These are phyloP conservation scores for Trachurus trachurus DNA, from an alignment of 2,797 vertebrate genomes.

Conservation along the genomic window DNA sequence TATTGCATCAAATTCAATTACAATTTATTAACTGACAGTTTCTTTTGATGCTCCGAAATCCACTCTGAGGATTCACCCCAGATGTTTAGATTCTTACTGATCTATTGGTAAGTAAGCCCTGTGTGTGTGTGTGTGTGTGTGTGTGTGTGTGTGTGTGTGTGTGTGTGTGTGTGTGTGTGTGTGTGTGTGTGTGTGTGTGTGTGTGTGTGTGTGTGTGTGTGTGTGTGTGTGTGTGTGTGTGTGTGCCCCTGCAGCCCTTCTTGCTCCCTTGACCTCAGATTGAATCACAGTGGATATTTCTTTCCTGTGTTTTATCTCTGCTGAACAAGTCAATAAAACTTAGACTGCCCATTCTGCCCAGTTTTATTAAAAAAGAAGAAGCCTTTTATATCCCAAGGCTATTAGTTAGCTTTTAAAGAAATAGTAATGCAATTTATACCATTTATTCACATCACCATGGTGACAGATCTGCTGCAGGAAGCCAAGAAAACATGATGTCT, in stretches of 20 bases:
- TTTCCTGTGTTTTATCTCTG: not conserved
- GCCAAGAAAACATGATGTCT: not conserved
- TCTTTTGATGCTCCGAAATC: not conserved
- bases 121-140: too few relatives aligned
- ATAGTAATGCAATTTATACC: not conserved
- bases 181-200: not conserved
- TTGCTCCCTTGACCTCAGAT: conserved; percentile 4
- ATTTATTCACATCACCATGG: not conserved
- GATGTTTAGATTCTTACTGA: not conserved
- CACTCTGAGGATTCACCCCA: not conserved
- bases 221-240: too few relatives aligned
- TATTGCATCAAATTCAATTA: not conserved
- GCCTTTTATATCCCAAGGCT: not conserved
- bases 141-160: too few relatives aligned
- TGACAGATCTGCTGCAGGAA: not conserved
- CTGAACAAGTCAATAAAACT: too few relatives aligned
- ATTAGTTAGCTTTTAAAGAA: not conserved
- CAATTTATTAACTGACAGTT: too few relatives aligned
- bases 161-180: too few relatives aligned
- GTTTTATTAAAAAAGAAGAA: too few relatives aligned
- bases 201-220: too few relatives aligned
- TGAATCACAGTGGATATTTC: conserved; percentile 11
- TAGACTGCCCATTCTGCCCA: too few relatives aligned
- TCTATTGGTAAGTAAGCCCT: too few relatives aligned
- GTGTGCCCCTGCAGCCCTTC: conserved; percentile 1